Evolutionary conservation across 2,888 invertebrate genomes (phyloP).

Genomic region (Patella caerulea): DNA sequence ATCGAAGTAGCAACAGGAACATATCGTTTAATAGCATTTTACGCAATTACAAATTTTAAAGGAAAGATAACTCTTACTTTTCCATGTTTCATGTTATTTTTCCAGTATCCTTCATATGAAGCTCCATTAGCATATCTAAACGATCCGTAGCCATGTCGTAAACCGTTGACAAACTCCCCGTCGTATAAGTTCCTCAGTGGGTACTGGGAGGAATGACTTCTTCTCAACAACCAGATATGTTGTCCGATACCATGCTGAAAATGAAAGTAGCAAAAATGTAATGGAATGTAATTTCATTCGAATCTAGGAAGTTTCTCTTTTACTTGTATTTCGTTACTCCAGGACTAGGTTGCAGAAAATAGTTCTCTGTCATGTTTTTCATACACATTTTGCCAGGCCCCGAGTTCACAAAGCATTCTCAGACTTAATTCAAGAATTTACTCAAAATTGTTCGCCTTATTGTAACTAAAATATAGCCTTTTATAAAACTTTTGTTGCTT

Average conservation of each 20-base stretch:
- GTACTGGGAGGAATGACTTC: conserved; percentile 69
- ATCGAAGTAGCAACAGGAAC: no score
- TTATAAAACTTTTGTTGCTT: no score
- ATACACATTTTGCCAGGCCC: no score
- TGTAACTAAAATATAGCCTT: no score
- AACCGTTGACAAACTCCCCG: conserved; percentile 69
- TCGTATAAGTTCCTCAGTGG: conserved; percentile 70
- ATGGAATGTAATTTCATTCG: background rate
- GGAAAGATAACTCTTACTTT: conserved; percentile 54
- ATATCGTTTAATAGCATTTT: background rate
- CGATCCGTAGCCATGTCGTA: conserved; percentile 67
- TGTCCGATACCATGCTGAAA: conserved; percentile 70
- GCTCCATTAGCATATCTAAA: conserved; percentile 72
- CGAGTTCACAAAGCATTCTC: no score
- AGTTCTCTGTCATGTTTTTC: no score
- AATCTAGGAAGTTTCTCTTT: no score
- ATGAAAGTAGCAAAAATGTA: conserved; percentile 10
- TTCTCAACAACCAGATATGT: conserved; percentile 69
- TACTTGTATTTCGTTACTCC: no score
- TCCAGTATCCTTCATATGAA: conserved; percentile 70
- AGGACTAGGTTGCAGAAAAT: no score
- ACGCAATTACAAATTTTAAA: background rate
- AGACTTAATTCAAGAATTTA: no score
- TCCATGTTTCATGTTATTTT: conserved; percentile 71
- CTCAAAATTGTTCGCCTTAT: no score